A percentile compares a stretch with the other conserved stretches of the same genome.
Conservation (phyloP, 2,797 vertebrate genomes). For the Centropyge bicolor region DNA sequence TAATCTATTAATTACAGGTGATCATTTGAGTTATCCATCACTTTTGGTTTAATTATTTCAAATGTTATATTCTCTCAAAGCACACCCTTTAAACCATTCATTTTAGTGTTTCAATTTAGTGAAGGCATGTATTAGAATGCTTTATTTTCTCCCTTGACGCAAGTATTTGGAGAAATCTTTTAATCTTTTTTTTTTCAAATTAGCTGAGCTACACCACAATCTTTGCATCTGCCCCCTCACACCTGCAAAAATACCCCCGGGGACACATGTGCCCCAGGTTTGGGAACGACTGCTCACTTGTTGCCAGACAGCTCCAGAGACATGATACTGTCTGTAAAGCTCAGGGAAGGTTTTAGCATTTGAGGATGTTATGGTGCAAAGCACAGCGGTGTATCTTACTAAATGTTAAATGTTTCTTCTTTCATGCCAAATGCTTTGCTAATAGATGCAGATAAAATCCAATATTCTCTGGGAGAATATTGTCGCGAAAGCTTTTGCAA, state of each 20-base stretch:
- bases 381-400: constrained; percentile 48
- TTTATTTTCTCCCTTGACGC: not conserved
- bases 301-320: constrained; percentile 31
- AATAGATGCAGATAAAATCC: constrained; percentile 71
- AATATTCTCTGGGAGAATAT: constrained; percentile 70
- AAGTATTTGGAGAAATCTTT: not conserved
- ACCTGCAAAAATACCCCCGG: not conserved
- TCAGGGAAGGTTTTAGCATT: constrained; percentile 20
- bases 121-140: not conserved
- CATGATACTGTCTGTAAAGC: constrained; percentile 29
- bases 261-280: not conserved
- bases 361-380: constrained; percentile 45
- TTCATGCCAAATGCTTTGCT: constrained; percentile 65
- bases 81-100: not conserved
- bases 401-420: constrained; percentile 60
- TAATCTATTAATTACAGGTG: not conserved
- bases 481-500: constrained; percentile 64
- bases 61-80: not conserved
- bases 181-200: not conserved
- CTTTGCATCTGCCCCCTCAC: not conserved
- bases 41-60: not conserved
- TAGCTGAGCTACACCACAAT: not conserved
- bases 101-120: not conserved
- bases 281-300: constrained; percentile 22
- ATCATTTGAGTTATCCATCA: not conserved